Evolutionary conservation across 2,797 vertebrate species (phyloP), one percentile per base, ranked within the genome.

Genomic region (Hydrolagus colliei): DNA sequence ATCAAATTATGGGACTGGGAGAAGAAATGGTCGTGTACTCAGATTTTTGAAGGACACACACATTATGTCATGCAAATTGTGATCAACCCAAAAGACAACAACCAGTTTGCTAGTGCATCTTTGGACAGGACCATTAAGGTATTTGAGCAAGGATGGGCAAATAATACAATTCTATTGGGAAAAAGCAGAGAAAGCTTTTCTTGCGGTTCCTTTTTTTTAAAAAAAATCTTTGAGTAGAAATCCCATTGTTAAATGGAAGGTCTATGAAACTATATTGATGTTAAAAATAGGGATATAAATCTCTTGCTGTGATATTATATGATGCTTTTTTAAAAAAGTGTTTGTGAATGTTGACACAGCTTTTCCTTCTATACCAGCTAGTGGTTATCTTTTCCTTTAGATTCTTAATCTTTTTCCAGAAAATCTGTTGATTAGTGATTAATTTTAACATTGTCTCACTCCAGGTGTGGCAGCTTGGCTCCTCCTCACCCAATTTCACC

Each of bases 1-100:
- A 99, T 99, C 91, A 99, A 99, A 87, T 94, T 99, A 7, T 99
- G 98, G 98, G 98, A 99, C 92, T 99, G 98, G 98, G 98, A 99
- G 88, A 99, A 99, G 91, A 99, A 99, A 87, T 99, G 98, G 98
- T 94, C 96, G 0, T 99, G 97, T 91, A 98, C 97, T 89, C 98
- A 99, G 89, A 97, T 99, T 87, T 99, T 99, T 93, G 98, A 99
- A 91, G 98, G 98, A 84, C 98, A 99, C 89, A 99, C 97, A 59
- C 98, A 99, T 90, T 99, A 99, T 0, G 97, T 99, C 85, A 99
- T 99, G 98, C 97, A 99, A 91, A 99, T 99, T 87, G 98, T 99
- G 88, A 98, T 99, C 89, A 99, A 99, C 90, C 98, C 98, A 1
- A 99, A 99, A 89, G 98, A 99, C 89, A 99, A 99, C 91, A 99